Conservation (phyloP, 2,888 invertebrate species). For the Drosophila anceps region DNA sequence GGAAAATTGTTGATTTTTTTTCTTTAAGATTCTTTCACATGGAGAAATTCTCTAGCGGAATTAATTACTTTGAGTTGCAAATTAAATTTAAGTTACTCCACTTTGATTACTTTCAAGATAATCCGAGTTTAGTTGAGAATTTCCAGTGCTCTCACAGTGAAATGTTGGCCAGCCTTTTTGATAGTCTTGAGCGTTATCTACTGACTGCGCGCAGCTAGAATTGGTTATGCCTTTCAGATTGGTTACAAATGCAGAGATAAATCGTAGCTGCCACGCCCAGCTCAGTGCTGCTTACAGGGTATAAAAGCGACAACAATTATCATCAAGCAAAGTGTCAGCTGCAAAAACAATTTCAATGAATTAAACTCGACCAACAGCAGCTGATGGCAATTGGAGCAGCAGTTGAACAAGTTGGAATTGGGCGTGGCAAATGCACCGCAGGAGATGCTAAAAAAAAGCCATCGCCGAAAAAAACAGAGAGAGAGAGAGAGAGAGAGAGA, state of each 20-base stretch:
- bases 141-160: no score
- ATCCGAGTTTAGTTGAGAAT: no score
- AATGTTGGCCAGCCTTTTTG: no score
- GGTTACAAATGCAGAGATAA: background rate
- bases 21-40: no score
- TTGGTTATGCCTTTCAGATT: background rate
- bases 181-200: no score
- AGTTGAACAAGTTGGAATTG: conserved; percentile 13
- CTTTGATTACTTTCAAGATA: no score
- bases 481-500: no score
- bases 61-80: no score
- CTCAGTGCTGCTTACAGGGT: conserved; percentile 25
- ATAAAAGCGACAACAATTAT: conserved; percentile 15
- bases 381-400: conserved; percentile 49
- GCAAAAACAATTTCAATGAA: conserved; percentile 24
- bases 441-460: conserved; percentile 12
- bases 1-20: no score
- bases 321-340: conserved; percentile 50
- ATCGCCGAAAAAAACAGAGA: background rate
- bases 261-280: conserved; percentile 1
- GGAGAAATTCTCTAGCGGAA: no score
- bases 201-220: no score
- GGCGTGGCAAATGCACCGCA: conserved; percentile 39
- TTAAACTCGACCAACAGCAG: conserved; percentile 58
- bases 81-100: no score